A percentile compares a stretch with the other conserved stretches of the same genome.
phyloP scores from a whole-genome alignment of 92 coral and sea anemone species.

The Actinostola sp. region DNA sequence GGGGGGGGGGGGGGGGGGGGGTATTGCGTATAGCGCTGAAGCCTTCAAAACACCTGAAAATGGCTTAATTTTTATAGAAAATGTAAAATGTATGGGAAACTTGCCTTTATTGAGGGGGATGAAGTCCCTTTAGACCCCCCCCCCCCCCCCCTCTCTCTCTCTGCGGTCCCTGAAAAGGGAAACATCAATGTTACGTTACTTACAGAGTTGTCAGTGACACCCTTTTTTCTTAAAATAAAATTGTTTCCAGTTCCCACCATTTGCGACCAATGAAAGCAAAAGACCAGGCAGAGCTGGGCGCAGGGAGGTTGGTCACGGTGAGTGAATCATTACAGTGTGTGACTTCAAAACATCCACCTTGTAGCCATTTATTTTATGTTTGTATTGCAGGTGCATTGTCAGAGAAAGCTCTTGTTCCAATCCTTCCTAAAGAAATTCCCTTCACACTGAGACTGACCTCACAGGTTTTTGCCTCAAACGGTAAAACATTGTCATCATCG shows the following conservation, averaged over 20 bases:
- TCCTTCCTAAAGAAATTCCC: constrained; percentile 81
- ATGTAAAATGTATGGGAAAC: no score
- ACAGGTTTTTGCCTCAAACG: constrained; percentile 94
- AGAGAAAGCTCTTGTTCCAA: constrained; percentile 87
- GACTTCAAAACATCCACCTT: neutral
- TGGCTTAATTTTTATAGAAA: no score
- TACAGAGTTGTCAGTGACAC: no score
- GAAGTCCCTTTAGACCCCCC: no score
- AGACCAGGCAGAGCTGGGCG: constrained; percentile 73
- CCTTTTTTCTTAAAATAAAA: neutral
- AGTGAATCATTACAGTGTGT: neutral
- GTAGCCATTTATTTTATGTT: neutral
- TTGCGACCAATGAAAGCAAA: constrained; percentile 84
- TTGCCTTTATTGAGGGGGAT: no score
- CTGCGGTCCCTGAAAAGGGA: no score
- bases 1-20: no score
- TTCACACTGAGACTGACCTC: constrained; percentile 87
- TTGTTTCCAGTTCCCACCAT: constrained; percentile 84
- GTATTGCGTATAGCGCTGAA: no score
- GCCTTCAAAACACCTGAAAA: no score
- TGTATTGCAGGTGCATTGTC: constrained; percentile 77
- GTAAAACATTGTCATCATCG: constrained; percentile 64
- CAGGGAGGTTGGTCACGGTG: constrained; percentile 97
- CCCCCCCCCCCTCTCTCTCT: no score
- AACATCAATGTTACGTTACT: no score